Conservation (phyloP, 2,113 vertebrate species). For the Australoheros scitulus region DNA sequence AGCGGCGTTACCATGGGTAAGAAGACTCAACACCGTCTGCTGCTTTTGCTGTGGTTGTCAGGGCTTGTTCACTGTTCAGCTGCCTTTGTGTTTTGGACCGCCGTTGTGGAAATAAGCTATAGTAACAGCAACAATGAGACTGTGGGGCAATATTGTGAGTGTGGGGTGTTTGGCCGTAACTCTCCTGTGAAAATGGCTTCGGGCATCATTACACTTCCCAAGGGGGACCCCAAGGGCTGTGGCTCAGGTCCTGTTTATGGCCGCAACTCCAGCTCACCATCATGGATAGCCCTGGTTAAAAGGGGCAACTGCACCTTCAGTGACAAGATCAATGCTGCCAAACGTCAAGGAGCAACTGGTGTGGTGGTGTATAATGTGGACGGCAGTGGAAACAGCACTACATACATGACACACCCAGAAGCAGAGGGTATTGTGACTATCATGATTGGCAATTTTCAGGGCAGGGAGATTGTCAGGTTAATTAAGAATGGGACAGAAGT, state of each 20-base stretch:
- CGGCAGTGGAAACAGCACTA: conserved; percentile 72
- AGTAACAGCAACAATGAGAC: conserved; percentile 48
- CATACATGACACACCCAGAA: conserved; percentile 75
- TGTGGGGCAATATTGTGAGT: conserved; percentile 63
- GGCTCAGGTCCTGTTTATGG: conserved; percentile 44
- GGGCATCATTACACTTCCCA: conserved; percentile 63
- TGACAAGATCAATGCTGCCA: conserved; percentile 84
- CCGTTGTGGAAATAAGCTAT: conserved; percentile 64
- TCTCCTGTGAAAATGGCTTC: conserved; percentile 38
- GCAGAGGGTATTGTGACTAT: conserved; percentile 55
- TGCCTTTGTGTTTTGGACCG: conserved; percentile 69
- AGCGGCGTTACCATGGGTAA: conserved; percentile 61
- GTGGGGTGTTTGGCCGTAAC: conserved; percentile 69
- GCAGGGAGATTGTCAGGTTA: conserved; percentile 55
- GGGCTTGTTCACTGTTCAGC: conserved; percentile 53
- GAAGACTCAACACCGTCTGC: conserved; percentile 49
- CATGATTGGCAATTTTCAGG: conserved; percentile 74
- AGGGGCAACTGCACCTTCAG: conserved; percentile 88
- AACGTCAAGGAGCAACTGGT: conserved; percentile 77
- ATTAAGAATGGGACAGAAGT: conserved; percentile 62
- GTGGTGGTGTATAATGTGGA: conserved; percentile 87
- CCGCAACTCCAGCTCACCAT: neutral
- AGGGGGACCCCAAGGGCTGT: conserved; percentile 68
- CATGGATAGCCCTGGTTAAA: conserved; percentile 90
- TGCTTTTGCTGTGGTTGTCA: conserved; percentile 64